A percentile compares a stretch with the other conserved stretches of the same genome.
Conservation (phyloP, 2,888 invertebrate species). For the Hirtodrosophila histrioides region DNA sequence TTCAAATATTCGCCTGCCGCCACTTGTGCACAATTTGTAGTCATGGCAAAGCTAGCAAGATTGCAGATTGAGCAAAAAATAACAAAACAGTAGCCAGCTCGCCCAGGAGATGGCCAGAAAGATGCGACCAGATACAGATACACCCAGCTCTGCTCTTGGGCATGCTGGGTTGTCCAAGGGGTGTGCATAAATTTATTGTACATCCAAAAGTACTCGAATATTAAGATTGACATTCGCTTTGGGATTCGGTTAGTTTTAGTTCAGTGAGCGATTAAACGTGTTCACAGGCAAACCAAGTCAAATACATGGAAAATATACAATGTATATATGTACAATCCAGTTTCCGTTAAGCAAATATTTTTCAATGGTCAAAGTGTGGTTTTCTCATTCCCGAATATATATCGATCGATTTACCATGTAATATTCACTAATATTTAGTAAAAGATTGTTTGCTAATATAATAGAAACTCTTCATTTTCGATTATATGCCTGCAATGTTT, state of each 20-base stretch:
- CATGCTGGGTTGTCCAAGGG: conserved; percentile 26
- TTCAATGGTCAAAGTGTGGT: no score
- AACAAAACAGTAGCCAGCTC: conserved; percentile 58
- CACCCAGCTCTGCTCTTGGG: conserved; percentile 24
- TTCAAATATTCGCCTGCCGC: conserved; percentile 32
- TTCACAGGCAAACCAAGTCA: not conserved
- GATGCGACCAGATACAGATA: conserved; percentile 40
- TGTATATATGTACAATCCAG: not conserved
- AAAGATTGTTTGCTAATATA: no score
- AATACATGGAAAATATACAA: not conserved
- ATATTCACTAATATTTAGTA: no score
- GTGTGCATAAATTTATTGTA: conserved; percentile 63
- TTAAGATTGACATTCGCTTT: conserved; percentile 28
- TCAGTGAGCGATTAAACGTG: not conserved
- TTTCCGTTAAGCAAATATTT: no score
- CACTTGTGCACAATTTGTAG: conserved; percentile 59
- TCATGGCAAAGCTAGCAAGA: conserved; percentile 30
- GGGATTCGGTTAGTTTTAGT: not conserved
- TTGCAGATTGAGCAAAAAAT: conserved; percentile 35
- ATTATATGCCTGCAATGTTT: no score
- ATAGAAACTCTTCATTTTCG: no score
- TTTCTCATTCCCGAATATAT: no score
- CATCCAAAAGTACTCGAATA: conserved; percentile 10
- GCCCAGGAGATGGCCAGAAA: conserved; percentile 25
- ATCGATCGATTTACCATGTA: no score